phyloP scores from a whole-genome alignment of 1,140 invertebrate species.

The Hormaphis cornu region DNA sequence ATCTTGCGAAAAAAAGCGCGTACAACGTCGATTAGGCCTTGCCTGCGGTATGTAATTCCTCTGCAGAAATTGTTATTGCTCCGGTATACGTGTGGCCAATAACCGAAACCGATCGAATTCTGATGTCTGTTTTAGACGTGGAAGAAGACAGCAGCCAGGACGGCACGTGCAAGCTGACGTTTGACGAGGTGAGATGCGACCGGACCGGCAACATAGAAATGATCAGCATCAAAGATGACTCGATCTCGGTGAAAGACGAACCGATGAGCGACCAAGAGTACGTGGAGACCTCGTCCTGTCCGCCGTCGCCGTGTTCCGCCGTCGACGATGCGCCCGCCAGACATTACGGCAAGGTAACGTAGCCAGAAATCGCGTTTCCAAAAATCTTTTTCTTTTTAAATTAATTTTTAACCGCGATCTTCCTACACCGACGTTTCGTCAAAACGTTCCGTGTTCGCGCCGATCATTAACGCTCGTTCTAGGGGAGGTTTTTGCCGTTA shows the following conservation, averaged over 20 bases:
- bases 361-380: neutral
- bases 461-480: too few species aligned
- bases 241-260: conserved; percentile 43
- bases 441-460: too few species aligned
- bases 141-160: conserved; percentile 71
- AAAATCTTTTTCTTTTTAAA: too few species aligned
- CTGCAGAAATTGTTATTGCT: too few species aligned
- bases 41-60: too few species aligned
- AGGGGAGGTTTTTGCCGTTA: too few species aligned
- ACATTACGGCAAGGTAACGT: neutral
- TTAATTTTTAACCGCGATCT: too few species aligned
- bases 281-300: conserved; percentile 39
- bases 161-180: conserved; percentile 55
- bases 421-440: too few species aligned
- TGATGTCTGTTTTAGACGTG: conserved; percentile 62
- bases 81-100: too few species aligned
- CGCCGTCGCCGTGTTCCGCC: conserved; percentile 38
- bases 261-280: conserved; percentile 39
- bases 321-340: conserved; percentile 34
- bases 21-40: too few species aligned
- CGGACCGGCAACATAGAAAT: conserved; percentile 37
- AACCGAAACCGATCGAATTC: too few species aligned
- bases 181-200: conserved; percentile 37
- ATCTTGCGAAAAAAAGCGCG: too few species aligned
- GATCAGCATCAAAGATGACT: conserved; percentile 40